A percentile compares a stretch with the other conserved stretches of the same genome.
These are phyloP conservation scores for Atethmia centrago DNA, from an alignment of 2,888 invertebrate genomes.

Conservation along the genomic window DNA sequence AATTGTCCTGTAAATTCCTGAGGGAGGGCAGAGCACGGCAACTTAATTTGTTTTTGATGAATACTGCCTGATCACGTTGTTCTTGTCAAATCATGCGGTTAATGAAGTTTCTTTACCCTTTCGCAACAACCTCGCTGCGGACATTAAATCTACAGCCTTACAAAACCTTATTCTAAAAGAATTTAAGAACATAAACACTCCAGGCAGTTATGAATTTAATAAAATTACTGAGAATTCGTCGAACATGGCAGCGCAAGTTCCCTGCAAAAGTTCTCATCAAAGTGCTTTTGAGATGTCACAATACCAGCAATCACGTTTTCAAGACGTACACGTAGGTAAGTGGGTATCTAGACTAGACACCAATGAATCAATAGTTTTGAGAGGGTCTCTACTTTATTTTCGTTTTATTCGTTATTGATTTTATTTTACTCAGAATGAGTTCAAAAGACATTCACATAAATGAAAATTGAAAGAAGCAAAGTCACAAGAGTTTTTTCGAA, in stretches of 20 bases:
- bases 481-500: not conserved
- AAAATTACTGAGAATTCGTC: constrained; percentile 43
- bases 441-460: not conserved
- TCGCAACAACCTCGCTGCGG: constrained; percentile 58
- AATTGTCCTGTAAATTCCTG: constrained; percentile 75
- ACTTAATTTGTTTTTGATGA: constrained; percentile 87
- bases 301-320: constrained; percentile 78
- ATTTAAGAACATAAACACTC: constrained; percentile 17
- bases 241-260: constrained; percentile 50
- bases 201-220: constrained; percentile 28
- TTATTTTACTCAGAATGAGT: constrained; percentile 6
- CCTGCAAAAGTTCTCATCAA: constrained; percentile 77
- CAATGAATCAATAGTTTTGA: constrained; percentile 39
- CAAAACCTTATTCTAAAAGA: constrained; percentile 25
- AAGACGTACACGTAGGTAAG: constrained; percentile 46
- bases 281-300: constrained; percentile 80
- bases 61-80: constrained; percentile 81
- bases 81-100: constrained; percentile 87
- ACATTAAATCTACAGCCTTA: constrained; percentile 18
- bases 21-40: constrained; percentile 71
- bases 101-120: constrained; percentile 81
- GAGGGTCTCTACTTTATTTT: constrained; percentile 19
- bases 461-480: not conserved
- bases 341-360: constrained; percentile 44
- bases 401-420: constrained; percentile 18